Evolutionary conservation across 2,797 vertebrate genomes (phyloP), one percentile per base, ranked within the genome.

Genomic region (Petrocephalus schoutedeni): DNA sequence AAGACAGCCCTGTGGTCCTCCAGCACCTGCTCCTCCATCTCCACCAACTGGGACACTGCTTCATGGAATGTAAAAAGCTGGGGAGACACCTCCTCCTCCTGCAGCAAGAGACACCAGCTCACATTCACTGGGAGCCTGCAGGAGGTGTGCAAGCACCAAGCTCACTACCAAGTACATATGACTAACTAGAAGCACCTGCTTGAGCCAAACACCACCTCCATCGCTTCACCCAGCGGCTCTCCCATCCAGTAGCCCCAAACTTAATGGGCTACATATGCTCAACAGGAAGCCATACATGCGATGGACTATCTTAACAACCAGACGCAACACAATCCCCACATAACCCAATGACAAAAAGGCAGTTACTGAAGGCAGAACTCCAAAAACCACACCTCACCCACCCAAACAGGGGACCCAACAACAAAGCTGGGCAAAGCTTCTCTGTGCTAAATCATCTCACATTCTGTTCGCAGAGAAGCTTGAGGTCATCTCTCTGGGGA

Each of bases 11-110:
- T 95, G 94, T 99, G 98, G 91, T 98, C 97, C 96, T 99, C 98
- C 91, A 99, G 96, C 61, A 99, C 97, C 93, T 99, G 98, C 89
- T 99, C 98, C 92, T 99, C 98, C 98, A 99, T 99, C 95, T 99
- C 98, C 71, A 99, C 98, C 94, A 99, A 96, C 91, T 99, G 98
- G 83, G 98, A 99, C 16, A 99, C 98, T 2, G 97, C 97, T 94
- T 99, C 98, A 0, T 99, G 98, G 92, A 99, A 99, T 90, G 95
- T 98, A 91, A 99, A 99, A 92, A 99, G 94, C 88, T 99, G 98
- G 0, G 98, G 98, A 77, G 98, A 99, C 90, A 99, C 98, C 88
- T 99, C 98, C 88, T 99, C 98, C 90, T 98, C 98, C 98, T 99
- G 91, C 57, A 90, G 91, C 92, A 32, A 88, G 7, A 89, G 41